Conservation (phyloP, 2,888 invertebrate species). For the Phengaris arion region DNA sequence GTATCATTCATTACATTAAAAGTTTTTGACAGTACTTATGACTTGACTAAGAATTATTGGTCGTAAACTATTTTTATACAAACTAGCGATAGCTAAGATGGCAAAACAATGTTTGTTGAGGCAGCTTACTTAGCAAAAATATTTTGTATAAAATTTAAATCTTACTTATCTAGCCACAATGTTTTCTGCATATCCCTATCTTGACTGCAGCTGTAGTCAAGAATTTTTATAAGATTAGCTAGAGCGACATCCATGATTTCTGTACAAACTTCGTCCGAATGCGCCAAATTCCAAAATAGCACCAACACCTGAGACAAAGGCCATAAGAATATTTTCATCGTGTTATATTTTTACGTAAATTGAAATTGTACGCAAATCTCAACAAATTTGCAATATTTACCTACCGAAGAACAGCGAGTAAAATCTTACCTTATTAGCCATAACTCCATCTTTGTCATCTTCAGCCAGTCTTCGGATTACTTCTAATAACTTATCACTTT, state of each 20-base stretch:
- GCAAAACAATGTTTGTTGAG: no score
- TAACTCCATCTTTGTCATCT: constrained; percentile 98
- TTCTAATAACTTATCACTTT: constrained; percentile 96
- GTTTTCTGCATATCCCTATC: constrained; percentile 97
- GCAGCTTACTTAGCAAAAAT: no score
- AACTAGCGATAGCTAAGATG: no score
- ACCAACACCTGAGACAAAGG: constrained; percentile 84
- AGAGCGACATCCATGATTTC: constrained; percentile 98
- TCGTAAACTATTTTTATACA: background rate
- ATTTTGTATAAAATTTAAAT: background rate
- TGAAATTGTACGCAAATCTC: background rate
- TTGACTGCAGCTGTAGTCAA: constrained; percentile 98
- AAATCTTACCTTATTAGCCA: constrained; percentile 95
- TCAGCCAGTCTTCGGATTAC: constrained; percentile 96
- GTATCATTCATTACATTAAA: no score
- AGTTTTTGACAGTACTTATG: no score
- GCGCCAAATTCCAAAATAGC: constrained; percentile 97
- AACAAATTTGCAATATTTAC: constrained; percentile 23
- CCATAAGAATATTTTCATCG: background rate
- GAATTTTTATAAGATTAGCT: constrained; percentile 96
- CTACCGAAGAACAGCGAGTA: background rate
- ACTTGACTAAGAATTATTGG: no score
- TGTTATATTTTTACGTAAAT: background rate
- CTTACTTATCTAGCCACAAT: constrained; percentile 92
- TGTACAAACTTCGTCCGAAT: constrained; percentile 96